Base-by-base conservation (phyloP, 2,113 vertebrate genomes). In the Podocnemis expansa region DNA sequence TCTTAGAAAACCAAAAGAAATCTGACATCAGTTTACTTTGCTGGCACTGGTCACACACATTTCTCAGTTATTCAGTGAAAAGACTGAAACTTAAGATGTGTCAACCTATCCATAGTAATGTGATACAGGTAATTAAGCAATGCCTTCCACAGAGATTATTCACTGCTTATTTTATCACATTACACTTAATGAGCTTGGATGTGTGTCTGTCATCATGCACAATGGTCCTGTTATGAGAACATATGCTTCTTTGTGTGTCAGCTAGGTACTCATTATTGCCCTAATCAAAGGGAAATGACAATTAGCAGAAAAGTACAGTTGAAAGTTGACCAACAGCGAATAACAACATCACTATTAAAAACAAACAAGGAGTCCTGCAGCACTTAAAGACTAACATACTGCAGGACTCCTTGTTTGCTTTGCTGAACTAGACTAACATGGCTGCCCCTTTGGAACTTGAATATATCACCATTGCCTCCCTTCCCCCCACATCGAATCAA, bases 111-210 rank as follows among this genome's bases (percentile, higher is more conserved):
- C 84, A n/a, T 45, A 89, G 43, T 45, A 70, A 54, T n/a, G 82
- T 55, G 31, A 2, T 16, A 45, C 85, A 91, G 1, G 6, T 94
- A 87, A 95, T 88, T 49, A 76, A 80, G 38, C 49, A 93, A 87
- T 92, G 51, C 45, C 56, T 87, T 82, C 83, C 84, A 89, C 87
- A 60, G 60, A 91, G 88, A 55, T 94, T 92, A 96, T 80, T 96
- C 75, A 87, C 55, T 87, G 56, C 4, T 95, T 7, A 41, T 90
- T 96, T 85, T 54, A 85, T 76, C 85, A 24, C 51, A 41, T 91
- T 91, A 81, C 80, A 82, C 5, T 52, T 88, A 91, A 92, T 52
- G 86, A 95, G 43, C 88, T 92, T 34, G 85, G 79, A 87, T 88
- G 85, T 80, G 21, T 14, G 84, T 89, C 83, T 93, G 60, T 89